These are phyloP conservation scores for Perdita meconis DNA, from an alignment of 2,888 invertebrate genomes.

Conservation along the genomic window DNA sequence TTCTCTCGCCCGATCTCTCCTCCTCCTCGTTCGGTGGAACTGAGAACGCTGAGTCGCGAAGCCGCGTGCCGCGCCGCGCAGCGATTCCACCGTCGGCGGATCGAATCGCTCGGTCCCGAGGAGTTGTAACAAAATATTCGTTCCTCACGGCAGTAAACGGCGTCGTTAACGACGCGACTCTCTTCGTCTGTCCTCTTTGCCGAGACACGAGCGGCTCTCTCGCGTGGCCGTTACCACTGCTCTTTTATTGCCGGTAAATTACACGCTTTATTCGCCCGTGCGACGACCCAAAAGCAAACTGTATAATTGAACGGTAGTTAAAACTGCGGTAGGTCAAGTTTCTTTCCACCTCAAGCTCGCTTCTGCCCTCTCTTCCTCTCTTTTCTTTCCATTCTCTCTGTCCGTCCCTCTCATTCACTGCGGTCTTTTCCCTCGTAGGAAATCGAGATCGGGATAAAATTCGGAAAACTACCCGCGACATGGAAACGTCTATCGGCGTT, in stretches of 20 bases:
- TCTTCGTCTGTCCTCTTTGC: constrained; percentile 53
- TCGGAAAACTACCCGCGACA: no score
- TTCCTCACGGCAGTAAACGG: constrained; percentile 81
- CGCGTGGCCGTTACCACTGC: constrained; percentile 69
- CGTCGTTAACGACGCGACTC: constrained; percentile 80
- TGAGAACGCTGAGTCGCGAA: background rate
- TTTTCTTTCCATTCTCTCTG: background rate
- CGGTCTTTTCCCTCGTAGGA: background rate
- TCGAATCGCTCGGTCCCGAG: constrained; percentile 11
- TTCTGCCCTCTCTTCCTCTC: background rate
- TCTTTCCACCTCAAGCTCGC: constrained; percentile 39
- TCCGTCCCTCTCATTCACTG: background rate
- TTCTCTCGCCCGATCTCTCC: background rate
- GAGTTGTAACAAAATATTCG: constrained; percentile 81
- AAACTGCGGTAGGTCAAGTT: constrained; percentile 79
- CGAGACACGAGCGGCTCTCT: constrained; percentile 54
- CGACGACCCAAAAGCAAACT: constrained; percentile 77
- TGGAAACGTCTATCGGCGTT: no score
- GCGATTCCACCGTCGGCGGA: constrained; percentile 28
- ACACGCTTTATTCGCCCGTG: constrained; percentile 80
- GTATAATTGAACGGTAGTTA: constrained; percentile 79
- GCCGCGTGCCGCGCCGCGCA: constrained; percentile 48
- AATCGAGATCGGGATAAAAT: background rate
- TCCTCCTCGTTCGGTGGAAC: background rate
- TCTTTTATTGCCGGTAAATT: constrained; percentile 83